Evolutionary conservation across 1,140 invertebrate genomes (phyloP), one percentile per base, ranked within the genome.

Genomic region (Agrilus planipennis): DNA sequence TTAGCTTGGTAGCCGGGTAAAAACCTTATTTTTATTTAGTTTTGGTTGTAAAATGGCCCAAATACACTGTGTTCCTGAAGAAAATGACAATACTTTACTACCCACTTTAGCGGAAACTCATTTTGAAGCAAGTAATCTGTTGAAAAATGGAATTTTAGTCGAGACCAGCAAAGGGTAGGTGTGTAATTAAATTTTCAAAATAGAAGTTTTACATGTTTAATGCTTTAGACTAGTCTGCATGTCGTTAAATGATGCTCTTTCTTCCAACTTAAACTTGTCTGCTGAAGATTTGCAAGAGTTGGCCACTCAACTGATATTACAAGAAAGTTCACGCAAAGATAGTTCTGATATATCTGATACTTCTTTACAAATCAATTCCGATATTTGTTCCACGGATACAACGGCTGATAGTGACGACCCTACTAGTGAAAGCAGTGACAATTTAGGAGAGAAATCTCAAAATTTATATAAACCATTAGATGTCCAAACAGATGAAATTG

Each of bases 121-220:
- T 9, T 51, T 53, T 23, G 55, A 63, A 55, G 62, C 61, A n/a
- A 62, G 60, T 45, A 51, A 62, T 52, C 21, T 66, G 22, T 45
- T 66, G 32, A 48, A 54, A 41, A 66, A 66, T 54, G 64, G 63
- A 35, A 64, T 66, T 49, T 46, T 65, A 12, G 55, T 66, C 7
- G 61, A 64, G 54, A 66, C 63, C 14, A 57, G 46, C 37, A 62
- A 57, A 54, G 63, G 64, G 64, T 65, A 47, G 50, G 50, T n/a
- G 22, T 9, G n/a, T 36, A 39, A 18, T 14, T 14, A 38, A 25
- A 23, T 22, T 46, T 15, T 27, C n/a, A n/a, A n/a, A 46, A 41
- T 37, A 30, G 29, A 47, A 37, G 25, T 28, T 27, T 21, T 34
- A 41, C 21, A 16, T 34, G 19, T 34, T 27, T 21, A 25, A 19